Percentiles rank a stretch among this genome's conserved stretches.
These are phyloP conservation scores for Sphyrna mokarran DNA, from an alignment of 2,113 vertebrate genomes.

Conservation along the genomic window DNA sequence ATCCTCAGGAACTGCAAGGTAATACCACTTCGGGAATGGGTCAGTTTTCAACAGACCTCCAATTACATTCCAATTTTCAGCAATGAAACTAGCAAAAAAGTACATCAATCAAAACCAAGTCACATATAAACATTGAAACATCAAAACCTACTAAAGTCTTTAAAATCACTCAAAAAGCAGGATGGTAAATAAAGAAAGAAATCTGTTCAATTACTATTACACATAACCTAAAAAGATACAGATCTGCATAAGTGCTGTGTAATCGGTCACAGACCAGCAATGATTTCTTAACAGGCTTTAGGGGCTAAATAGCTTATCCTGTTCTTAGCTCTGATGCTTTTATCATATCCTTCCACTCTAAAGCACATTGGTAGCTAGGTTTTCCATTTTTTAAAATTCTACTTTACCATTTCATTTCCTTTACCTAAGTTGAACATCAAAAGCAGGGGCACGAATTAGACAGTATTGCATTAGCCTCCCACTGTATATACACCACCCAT, in stretches of 20 bases:
- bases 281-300: not conserved
- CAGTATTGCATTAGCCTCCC: not conserved
- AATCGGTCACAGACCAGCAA: not conserved
- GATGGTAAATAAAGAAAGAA: not conserved
- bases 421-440: not conserved
- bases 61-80: not conserved
- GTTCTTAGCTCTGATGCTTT: not conserved
- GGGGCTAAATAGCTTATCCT: not conserved
- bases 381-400: not conserved
- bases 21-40: not conserved
- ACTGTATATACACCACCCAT: not conserved
- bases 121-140: not conserved
- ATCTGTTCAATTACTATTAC: not conserved
- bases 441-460: not conserved
- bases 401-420: not conserved
- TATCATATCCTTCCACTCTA: not conserved
- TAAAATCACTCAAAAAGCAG: not conserved
- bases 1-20: not conserved
- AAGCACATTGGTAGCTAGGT: not conserved
- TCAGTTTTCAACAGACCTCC: not conserved
- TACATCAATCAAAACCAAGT: not conserved
- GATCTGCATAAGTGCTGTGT: not conserved
- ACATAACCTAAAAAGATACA: not conserved
- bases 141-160: not conserved
- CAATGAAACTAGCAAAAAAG: not conserved